Evolutionary conservation across 2,797 vertebrate species (phyloP).

Genomic region (Pyrocephalus nanus): DNA sequence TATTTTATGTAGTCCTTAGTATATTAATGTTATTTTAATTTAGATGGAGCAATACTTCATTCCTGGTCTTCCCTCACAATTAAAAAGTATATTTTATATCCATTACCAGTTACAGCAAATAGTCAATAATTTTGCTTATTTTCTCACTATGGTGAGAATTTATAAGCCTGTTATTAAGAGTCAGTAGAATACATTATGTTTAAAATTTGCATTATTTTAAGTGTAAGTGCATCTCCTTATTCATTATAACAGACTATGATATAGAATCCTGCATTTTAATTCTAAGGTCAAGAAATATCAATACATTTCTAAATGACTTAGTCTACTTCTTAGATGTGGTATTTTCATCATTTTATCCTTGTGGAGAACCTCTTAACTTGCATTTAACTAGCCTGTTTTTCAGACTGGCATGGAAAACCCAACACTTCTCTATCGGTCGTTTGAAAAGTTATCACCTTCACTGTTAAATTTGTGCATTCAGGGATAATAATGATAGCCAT

Average conservation of each 20-base stretch:
- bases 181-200: neutral
- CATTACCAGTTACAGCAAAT: constrained; percentile 1
- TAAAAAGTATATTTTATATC: constrained; percentile 36
- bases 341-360: neutral
- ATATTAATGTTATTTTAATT: neutral
- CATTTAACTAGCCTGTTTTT: neutral
- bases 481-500: neutral
- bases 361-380: neutral
- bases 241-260: neutral
- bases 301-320: neutral
- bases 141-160: neutral
- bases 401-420: neutral
- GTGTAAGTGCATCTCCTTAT: neutral
- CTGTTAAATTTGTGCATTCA: neutral
- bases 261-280: neutral
- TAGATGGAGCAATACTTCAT: neutral
- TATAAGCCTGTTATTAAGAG: neutral
- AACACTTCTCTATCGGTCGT: neutral
- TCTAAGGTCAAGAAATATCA: neutral
- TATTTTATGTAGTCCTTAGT: neutral
- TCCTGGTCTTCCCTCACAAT: neutral
- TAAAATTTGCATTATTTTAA: neutral
- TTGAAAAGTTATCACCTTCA: neutral
- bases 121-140: constrained; percentile 14
- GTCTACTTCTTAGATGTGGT: neutral